Evolutionary conservation across 2,888 invertebrate species (phyloP).

Genomic region (Lingula anatina): DNA sequence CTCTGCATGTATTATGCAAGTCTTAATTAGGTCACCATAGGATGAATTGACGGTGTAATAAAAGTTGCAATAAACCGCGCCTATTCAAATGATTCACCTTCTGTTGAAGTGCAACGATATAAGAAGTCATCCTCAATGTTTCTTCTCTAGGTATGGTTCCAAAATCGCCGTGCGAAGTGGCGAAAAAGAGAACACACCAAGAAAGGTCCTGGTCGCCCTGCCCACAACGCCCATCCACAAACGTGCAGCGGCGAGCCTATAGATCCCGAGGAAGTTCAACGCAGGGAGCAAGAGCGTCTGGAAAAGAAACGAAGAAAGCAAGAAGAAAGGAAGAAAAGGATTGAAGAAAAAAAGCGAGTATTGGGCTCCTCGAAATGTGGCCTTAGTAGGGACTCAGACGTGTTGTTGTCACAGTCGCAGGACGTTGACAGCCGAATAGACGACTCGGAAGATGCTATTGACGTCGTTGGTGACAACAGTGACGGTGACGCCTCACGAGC

Average conservation of each 20-base stretch:
- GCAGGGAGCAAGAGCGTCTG: slow-evolving; percentile 46
- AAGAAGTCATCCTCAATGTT: slow-evolving; percentile 11
- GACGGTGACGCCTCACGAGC: no score
- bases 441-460: background rate
- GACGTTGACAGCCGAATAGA: background rate
- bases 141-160: slow-evolving; percentile 92
- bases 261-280: slow-evolving; percentile 65
- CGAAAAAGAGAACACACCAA: slow-evolving; percentile 98
- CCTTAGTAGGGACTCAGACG: background rate
- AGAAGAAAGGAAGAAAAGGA: slow-evolving; percentile 82
- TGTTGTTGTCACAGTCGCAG: background rate
- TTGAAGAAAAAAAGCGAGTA: slow-evolving; percentile 14
- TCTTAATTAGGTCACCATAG: no score
- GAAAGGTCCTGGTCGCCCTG: slow-evolving; percentile 96
- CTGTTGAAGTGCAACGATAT: no score
- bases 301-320: slow-evolving; percentile 76
- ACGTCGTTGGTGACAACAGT: background rate
- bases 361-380: background rate
- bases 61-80: no score
- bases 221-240: slow-evolving; percentile 96
- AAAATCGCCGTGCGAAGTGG: slow-evolving; percentile 98
- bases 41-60: no score
- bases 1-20: no score
- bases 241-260: slow-evolving; percentile 97
- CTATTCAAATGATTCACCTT: no score